Percentiles rank a stretch among this genome's conserved stretches.
Evolutionary conservation across 2,113 vertebrate genomes (phyloP).

Genomic region (Gadus chalcogrammus): DNA sequence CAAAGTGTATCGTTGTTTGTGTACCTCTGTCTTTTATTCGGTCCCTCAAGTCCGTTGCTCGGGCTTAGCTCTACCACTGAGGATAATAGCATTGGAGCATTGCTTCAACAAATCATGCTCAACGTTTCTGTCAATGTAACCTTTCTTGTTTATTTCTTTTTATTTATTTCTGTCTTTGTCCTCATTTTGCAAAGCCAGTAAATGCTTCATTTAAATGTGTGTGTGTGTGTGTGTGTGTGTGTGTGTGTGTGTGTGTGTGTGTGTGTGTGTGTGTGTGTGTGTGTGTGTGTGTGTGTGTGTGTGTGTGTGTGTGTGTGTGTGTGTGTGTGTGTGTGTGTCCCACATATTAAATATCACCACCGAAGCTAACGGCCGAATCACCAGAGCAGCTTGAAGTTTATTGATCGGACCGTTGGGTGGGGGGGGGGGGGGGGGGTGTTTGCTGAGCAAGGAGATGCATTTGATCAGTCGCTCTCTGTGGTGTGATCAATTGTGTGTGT

Average conservation of each 20-base stretch:
- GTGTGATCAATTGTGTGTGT: constrained; percentile 3
- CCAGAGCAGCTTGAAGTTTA: constrained; percentile 52
- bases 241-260: too few relatives aligned
- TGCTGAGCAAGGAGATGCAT: constrained; percentile 19
- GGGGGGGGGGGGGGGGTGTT: neutral
- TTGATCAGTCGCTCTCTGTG: constrained; percentile 21
- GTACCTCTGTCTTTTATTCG: neutral
- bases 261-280: constrained; percentile 9
- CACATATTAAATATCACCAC: constrained; percentile 68
- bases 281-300: constrained; percentile 8
- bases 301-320: constrained; percentile 15
- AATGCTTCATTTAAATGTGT: constrained; percentile 47
- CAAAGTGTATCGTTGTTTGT: neutral
- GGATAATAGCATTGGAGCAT: too few relatives aligned
- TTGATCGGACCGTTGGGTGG: constrained; percentile 51
- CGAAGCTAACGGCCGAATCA: constrained; percentile 53
- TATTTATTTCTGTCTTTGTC: neutral
- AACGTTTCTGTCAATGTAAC: too few relatives aligned
- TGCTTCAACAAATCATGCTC: too few relatives aligned
- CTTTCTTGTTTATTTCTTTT: neutral
- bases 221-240: too few relatives aligned
- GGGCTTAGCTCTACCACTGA: neutral
- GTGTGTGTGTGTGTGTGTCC: neutral
- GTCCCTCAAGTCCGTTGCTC: neutral
- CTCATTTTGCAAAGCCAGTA: constrained; percentile 22